phyloP scores from a whole-genome alignment of 2,797 vertebrate genomes.

The Phalanger gymnotis region DNA sequence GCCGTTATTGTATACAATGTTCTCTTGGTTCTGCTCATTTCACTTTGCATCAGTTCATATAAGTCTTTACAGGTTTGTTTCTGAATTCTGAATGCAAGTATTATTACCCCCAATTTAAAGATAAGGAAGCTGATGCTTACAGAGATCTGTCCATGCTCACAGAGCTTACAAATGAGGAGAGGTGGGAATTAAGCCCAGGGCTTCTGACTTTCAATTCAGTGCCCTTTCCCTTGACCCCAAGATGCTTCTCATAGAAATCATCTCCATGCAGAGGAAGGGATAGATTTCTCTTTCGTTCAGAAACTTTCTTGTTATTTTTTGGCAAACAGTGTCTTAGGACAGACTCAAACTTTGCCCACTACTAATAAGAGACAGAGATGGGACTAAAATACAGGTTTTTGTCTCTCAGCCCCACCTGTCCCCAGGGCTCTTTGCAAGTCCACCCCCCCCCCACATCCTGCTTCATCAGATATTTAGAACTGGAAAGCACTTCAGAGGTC shows the following conservation, averaged over 20 bases:
- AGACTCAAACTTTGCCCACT: background rate
- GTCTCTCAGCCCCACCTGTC: background rate
- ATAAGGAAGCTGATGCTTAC: background rate
- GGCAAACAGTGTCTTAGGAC: too few species aligned
- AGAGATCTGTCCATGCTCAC: background rate
- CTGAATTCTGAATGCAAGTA: background rate
- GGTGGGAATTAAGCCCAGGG: background rate
- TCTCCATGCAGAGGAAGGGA: background rate
- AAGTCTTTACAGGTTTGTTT: background rate
- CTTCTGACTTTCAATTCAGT: background rate
- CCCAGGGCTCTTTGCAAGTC: background rate
- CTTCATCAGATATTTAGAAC: background rate
- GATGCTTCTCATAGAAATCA: background rate
- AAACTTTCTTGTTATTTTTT: too few species aligned
- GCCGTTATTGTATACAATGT: background rate
- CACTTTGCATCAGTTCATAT: background rate
- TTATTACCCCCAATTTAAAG: background rate
- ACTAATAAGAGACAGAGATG: background rate
- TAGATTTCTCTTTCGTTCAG: too few species aligned
- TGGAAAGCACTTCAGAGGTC: background rate
- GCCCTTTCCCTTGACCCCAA: background rate
- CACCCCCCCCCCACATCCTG: background rate
- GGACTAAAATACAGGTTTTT: background rate
- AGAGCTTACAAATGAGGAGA: background rate
- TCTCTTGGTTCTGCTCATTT: background rate